phyloP scores from a whole-genome alignment of 2,888 invertebrate species.

The Ectropis crepuscularia region DNA sequence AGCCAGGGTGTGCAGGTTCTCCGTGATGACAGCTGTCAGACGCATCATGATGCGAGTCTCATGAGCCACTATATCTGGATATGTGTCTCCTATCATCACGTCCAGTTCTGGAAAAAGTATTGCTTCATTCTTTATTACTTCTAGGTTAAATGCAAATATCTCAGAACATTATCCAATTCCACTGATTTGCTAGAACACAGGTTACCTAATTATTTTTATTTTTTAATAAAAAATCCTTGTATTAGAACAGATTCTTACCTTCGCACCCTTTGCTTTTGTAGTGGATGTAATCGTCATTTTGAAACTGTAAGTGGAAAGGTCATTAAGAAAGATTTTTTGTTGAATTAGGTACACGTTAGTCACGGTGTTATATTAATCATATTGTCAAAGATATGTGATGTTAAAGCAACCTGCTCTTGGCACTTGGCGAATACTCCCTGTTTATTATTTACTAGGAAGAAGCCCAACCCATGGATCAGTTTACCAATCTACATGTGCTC shows the following conservation, averaged over 20 bases:
- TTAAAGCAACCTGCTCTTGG: too few species aligned
- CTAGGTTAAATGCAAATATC: background rate
- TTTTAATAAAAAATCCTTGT: background rate
- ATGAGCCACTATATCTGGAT: slow-evolving; percentile 91
- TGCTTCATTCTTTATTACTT: background rate
- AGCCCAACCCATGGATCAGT: too few species aligned
- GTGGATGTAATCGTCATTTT: slow-evolving; percentile 86
- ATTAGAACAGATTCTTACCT: slow-evolving; percentile 67
- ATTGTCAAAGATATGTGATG: too few species aligned
- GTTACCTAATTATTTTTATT: too few species aligned
- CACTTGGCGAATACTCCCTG: too few species aligned
- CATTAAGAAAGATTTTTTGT: background rate
- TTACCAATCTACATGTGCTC: slow-evolving; percentile 31
- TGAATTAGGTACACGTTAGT: background rate
- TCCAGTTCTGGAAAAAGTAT: slow-evolving; percentile 87
- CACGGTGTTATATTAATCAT: background rate
- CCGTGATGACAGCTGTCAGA: slow-evolving; percentile 86
- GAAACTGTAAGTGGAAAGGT: slow-evolving; percentile 77
- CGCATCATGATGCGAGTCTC: slow-evolving; percentile 91
- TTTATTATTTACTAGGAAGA: too few species aligned
- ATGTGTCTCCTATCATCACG: slow-evolving; percentile 90
- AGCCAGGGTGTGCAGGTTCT: slow-evolving; percentile 83
- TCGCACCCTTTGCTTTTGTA: slow-evolving; percentile 89
- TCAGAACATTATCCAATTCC: background rate
- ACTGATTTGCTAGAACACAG: background rate